Base-by-base conservation (phyloP, 2,888 invertebrate genomes). In the Zhengitettix transpicula region DNA sequence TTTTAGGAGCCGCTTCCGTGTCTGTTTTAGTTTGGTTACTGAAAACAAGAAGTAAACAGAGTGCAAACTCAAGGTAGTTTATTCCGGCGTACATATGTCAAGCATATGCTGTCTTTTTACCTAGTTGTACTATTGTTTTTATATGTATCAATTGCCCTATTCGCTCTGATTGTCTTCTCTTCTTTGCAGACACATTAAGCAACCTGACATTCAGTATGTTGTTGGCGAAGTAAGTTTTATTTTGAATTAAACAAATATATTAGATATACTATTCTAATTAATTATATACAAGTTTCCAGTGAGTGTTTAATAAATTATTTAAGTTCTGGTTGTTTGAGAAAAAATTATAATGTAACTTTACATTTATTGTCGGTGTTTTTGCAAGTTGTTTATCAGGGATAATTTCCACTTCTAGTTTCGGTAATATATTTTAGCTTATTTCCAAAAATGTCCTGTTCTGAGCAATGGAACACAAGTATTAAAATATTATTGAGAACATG, bases 1-100 rank as follows among this genome's bases (percentile, higher is more conserved):
- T 80, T 67, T 77, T 84, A 64, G 83, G 82, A 63, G 75, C 83
- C 61, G 81, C 83, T 66, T 83, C 85, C 61, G 76, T 84, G 51
- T 79, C 83, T 44, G 78, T 81, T 42, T 73, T 83, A 53, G 70
- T 82, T 68, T 74, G 81, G 80, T 78, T 77, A 69, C 72, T 78
- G 72, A 71, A 77, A 65, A 74, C 79, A 73, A 74, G 77, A 70
- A 71, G 73, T 76, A 70, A 73, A 66, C 70, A 77, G 61, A 72
- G 75, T 28, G 28, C 28, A 73, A 77, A 78, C 73, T 78, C 77
- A 67, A 73, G 68, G 65, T 68, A 68, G 62, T 28, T 44, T 14
- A 16, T 40, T 42, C 11, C 7, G 15, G 28, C 28, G 28, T 28
- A 28, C 7, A 28, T 28, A 28, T 28, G 28, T 5, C 28, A 28